phyloP scores from a whole-genome alignment of 2,113 vertebrate species.

The Gobius niger region DNA sequence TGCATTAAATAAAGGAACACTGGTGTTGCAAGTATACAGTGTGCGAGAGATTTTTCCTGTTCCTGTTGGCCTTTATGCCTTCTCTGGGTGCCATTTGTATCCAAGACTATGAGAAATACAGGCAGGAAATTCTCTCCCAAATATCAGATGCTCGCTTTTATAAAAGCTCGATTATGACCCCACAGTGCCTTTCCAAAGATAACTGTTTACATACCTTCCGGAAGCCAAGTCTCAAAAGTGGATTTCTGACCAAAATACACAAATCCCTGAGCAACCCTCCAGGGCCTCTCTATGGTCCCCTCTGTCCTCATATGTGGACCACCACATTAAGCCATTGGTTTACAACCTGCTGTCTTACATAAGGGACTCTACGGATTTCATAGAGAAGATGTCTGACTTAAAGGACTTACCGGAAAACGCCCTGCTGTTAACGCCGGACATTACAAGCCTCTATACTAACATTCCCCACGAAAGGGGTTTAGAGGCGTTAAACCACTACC shows the following conservation, averaged over 20 bases:
- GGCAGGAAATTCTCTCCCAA: too few species aligned
- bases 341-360: background rate
- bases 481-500: background rate
- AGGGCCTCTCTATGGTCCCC: background rate
- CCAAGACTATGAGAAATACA: too few species aligned
- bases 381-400: background rate
- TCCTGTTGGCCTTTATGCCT: too few species aligned
- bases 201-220: too few species aligned
- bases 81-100: too few species aligned
- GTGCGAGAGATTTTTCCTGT: too few species aligned
- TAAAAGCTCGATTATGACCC: too few species aligned
- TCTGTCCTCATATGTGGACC: background rate
- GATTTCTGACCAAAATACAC: background rate
- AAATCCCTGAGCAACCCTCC: background rate
- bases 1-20: too few species aligned
- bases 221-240: too few species aligned
- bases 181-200: too few species aligned
- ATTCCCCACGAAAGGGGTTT: background rate
- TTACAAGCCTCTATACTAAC: background rate
- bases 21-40: too few species aligned
- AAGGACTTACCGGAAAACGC: background rate
- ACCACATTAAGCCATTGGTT: background rate
- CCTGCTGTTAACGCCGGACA: background rate
- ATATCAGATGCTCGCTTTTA: too few species aligned
- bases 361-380: background rate